phyloP scores from a whole-genome alignment of 2,113 vertebrate genomes.

The Hylia prasina region DNA sequence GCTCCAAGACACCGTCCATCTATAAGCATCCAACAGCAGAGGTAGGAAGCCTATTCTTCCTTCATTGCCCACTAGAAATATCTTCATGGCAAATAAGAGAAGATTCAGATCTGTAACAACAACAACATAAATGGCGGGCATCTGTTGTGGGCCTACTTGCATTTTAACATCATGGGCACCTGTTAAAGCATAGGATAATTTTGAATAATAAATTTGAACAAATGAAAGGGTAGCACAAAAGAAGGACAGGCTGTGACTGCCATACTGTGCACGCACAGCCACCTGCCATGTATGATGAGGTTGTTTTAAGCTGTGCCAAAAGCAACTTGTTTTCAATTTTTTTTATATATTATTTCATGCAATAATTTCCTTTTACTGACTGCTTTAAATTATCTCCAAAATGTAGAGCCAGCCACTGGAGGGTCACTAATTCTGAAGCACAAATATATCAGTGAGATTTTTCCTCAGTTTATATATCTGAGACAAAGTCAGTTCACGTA shows the following conservation, averaged over 20 bases:
- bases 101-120: not conserved
- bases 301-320: not conserved
- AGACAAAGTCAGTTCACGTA: not conserved
- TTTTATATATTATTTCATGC: not conserved
- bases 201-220: not conserved
- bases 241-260: not conserved
- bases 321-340: not conserved
- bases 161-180: not conserved
- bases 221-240: not conserved
- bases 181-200: not conserved
- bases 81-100: not conserved
- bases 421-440: not conserved
- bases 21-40: not conserved
- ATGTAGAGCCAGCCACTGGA: not conserved
- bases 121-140: not conserved
- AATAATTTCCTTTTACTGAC: not conserved
- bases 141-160: not conserved
- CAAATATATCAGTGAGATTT: not conserved
- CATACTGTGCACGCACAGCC: not conserved
- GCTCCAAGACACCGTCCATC: not conserved
- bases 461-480: not conserved
- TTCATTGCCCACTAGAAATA: not conserved
- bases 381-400: not conserved
- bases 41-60: not conserved
- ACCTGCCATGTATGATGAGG: not conserved